Evolutionary conservation across 2,797 vertebrate genomes (phyloP), one percentile per base, ranked within the genome.

Genomic region (Chromis chromis): DNA sequence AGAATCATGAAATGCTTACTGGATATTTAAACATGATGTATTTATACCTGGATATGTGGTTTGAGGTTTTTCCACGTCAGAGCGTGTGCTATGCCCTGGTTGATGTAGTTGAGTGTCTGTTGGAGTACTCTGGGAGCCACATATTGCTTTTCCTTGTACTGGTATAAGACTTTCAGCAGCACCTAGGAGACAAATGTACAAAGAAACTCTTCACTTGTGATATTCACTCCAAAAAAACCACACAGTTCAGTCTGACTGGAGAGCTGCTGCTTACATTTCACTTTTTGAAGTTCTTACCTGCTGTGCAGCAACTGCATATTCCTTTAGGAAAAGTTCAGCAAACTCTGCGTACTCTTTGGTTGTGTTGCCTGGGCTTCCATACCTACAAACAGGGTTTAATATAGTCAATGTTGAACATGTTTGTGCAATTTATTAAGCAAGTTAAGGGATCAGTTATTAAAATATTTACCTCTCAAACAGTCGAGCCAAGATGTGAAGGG

Each of bases 341-440:
- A 99, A 99, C 82, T 99, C 98, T 42, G 95, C 95, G 79, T 99
- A 99, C 86, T 99, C 98, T 95, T 99, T 99, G 92, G 98, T 99
- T 89, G 98, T 98, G 92, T 99, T 99, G 50, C 98, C 98, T 85
- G 98, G 98, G 85, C 98, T 99, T 84, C 98, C 98, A 76, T 99
- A 99, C 73, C 98, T 99, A 77, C 46, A 70, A 56, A 49, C 2
- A 69, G 0, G 0, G 7, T 56, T 49, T 33, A n/a, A 64, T 31
- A 42, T 0, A 40, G 39, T 17, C 14, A 42, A 24, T 6, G 16
- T 19, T 19, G 27, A 70, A 54, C 24, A n/a, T 4, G 0, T 39
- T 13, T 39, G 7, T 8, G n/a, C 0, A 0, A 21, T 40, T n/a
- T 24, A 3, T 6, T 2, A 1, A 28, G 10, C 2, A 39, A 49